phyloP scores from a whole-genome alignment of 2,888 invertebrate species.

The Helleia helle region DNA sequence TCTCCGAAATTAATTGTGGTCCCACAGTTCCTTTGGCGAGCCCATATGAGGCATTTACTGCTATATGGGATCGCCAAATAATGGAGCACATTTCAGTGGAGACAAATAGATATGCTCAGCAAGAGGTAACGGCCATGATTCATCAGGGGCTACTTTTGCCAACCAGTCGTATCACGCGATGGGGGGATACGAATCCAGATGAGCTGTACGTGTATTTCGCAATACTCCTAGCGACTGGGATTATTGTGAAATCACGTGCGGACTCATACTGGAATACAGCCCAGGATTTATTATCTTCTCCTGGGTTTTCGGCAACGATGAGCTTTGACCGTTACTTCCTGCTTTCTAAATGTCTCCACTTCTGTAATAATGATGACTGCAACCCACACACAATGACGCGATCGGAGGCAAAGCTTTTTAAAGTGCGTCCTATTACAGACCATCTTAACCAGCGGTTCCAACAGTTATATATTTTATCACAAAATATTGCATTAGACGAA shows the following conservation, averaged over 20 bases:
- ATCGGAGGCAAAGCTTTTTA: constrained; percentile 16
- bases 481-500: constrained; percentile 24
- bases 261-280: constrained; percentile 24
- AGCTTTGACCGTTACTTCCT: constrained; percentile 11
- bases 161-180: constrained; percentile 18
- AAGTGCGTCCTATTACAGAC: constrained; percentile 14
- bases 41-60: constrained; percentile 12
- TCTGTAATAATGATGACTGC: constrained; percentile 12
- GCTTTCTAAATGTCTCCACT: constrained; percentile 17
- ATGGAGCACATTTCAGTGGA: constrained; percentile 25
- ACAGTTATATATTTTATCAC: constrained; percentile 11
- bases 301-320: constrained; percentile 19
- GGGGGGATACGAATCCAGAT: constrained; percentile 14
- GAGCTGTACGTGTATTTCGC: constrained; percentile 16
- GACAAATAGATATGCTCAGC: constrained; percentile 27
- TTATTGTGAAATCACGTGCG: constrained; percentile 19
- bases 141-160: constrained; percentile 9
- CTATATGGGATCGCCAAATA: constrained; percentile 24
- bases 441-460: constrained; percentile 16
- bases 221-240: constrained; percentile 14
- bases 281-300: constrained; percentile 20
- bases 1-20: constrained; percentile 10
- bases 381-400: constrained; percentile 9
- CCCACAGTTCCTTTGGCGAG: constrained; percentile 9
- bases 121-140: constrained; percentile 15